These are phyloP conservation scores for Dolichallabes microphthalmus DNA, from an alignment of 2,113 vertebrate genomes.

Conservation along the genomic window DNA sequence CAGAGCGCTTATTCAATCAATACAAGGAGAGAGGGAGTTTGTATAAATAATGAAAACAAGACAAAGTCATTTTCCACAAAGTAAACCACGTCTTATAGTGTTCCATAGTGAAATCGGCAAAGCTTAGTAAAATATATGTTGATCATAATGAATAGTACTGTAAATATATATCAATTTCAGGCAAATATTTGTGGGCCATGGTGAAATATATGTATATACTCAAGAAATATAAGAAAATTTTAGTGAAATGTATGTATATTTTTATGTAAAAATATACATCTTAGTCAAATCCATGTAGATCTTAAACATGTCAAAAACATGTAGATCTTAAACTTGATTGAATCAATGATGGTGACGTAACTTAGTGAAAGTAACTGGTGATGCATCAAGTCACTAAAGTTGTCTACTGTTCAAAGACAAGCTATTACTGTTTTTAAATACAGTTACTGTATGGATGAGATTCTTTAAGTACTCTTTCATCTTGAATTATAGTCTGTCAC, in stretches of 20 bases:
- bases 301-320: too few species aligned
- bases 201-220: background rate
- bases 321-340: background rate
- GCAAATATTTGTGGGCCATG: background rate
- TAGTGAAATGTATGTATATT: background rate
- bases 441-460: background rate
- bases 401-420: background rate
- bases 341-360: background rate
- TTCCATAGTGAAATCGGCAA: background rate
- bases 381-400: background rate
- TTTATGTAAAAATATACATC: too few species aligned
- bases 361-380: background rate
- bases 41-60: constrained; percentile 49
- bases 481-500: background rate
- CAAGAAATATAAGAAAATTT: background rate
- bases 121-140: background rate
- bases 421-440: constrained; percentile 5
- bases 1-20: constrained; percentile 71
- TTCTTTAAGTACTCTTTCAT: background rate
- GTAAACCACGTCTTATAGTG: background rate
- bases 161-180: background rate
- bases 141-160: background rate
- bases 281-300: too few species aligned
- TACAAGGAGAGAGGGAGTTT: constrained; percentile 62
- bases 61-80: constrained; percentile 35